phyloP scores from a whole-genome alignment of 2,797 vertebrate genomes.

The Hybognathus amarus region DNA sequence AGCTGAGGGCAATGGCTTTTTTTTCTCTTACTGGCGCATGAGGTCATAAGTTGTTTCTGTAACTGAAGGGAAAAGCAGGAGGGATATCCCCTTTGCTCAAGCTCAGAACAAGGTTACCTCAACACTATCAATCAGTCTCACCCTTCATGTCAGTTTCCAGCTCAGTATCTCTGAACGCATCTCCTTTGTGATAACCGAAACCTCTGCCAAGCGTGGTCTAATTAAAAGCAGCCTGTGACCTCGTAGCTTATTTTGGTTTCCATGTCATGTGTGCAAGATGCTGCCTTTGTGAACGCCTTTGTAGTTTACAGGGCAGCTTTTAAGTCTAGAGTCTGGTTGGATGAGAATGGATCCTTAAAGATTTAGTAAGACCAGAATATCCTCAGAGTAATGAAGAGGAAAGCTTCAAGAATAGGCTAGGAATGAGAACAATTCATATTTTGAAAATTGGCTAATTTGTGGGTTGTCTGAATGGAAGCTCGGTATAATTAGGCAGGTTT shows the following conservation, averaged over 20 bases:
- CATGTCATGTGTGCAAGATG: slow-evolving; percentile 27
- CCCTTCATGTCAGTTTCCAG: slow-evolving; percentile 17
- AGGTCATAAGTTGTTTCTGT: slow-evolving; percentile 38
- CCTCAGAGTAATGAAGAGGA: background rate
- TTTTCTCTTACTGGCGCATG: background rate
- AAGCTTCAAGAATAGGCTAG: background rate
- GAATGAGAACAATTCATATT: background rate
- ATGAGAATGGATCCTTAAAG: slow-evolving; percentile 17
- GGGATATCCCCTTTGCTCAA: slow-evolving; percentile 9
- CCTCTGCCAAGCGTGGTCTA: slow-evolving; percentile 4
- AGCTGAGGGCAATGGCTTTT: slow-evolving; percentile 14
- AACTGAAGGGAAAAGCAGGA: slow-evolving; percentile 9
- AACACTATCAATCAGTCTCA: slow-evolving; percentile 43
- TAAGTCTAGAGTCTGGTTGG: background rate
- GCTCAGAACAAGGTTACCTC: slow-evolving; percentile 14
- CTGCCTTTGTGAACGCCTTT: slow-evolving; percentile 33
- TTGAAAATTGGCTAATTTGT: background rate
- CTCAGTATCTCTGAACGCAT: slow-evolving; percentile 5
- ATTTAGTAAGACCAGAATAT: slow-evolving; percentile 12
- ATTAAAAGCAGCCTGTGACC: slow-evolving; percentile 48
- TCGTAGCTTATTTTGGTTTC: slow-evolving; percentile 11
- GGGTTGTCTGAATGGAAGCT: background rate
- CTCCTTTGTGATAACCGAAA: slow-evolving; percentile 26
- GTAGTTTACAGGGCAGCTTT: slow-evolving; percentile 46
- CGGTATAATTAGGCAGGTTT: background rate